Evolutionary conservation across 2,797 vertebrate genomes (phyloP), one percentile per base, ranked within the genome.

Genomic region (Ispidina picta): DNA sequence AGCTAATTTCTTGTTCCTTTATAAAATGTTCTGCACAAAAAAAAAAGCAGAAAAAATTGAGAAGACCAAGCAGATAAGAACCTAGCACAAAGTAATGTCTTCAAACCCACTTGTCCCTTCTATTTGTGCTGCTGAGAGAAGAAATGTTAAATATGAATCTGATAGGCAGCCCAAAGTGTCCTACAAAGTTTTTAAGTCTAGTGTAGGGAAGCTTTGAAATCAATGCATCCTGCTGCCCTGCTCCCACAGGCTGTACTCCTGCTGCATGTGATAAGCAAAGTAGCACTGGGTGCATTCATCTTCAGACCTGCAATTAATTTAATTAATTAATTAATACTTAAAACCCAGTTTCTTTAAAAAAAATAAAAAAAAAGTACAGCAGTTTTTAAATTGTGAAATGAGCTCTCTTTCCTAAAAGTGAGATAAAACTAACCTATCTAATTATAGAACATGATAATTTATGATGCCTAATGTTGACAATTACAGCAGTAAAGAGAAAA

Each of bases 401-500:
- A 75, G 16, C 37, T 69, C 15, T 62, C 20, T 60, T 83, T 76
- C 28, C 52, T 91, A 78, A 90, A 33, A 4, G 22, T 78, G 41
- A 75, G 39, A 46, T 37, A 81, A 72, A 88, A 69, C 13, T 17
- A 96, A 95, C 79, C 69, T 64, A 46, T 74, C 90, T 94, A 95
- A 96, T 97, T 96, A 93, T 56, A 93, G 86, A 95, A 88, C 80
- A 91, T 66, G 59, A 73, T 83, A 80, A 89, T 87, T 88, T 71
- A 89, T 95, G 90, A 92, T 22, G 7, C 25, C 23, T 66, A 74
- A 95, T 92, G 93, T 96, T 83, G 33, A 54, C 93, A 96, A 97
- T 95, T 95, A 92, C 60, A 96, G 59, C 64, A 89, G 89, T 78
- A 94, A 91, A 83, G 89, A 95, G 96, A 96, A 93, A 86, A 7